Evolutionary conservation across 2,113 vertebrate genomes (phyloP).

Genomic region (Meleagris gallopavo): DNA sequence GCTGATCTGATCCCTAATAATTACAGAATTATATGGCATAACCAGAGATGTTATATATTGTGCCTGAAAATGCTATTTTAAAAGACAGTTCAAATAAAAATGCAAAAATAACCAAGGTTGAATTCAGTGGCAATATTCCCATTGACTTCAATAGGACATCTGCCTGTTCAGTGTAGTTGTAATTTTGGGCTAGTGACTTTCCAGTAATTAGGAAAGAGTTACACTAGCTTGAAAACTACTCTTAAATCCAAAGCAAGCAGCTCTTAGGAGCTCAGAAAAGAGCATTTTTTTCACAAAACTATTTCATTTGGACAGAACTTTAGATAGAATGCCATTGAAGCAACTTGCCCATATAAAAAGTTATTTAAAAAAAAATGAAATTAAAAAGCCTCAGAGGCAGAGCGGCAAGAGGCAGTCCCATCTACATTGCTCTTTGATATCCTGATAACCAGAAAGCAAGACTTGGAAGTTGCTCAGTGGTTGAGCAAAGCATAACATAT

Average conservation of each 20-base stretch:
- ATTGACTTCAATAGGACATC: neutral
- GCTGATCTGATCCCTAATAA: slow-evolving; percentile 15
- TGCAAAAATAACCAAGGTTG: neutral
- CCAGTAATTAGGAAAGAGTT: neutral
- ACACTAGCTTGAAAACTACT: neutral
- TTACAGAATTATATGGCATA: slow-evolving; percentile 19
- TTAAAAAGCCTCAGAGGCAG: neutral
- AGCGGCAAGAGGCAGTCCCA: neutral
- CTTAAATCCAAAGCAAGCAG: neutral
- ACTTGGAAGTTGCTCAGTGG: neutral
- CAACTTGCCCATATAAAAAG: neutral
- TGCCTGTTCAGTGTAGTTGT: neutral
- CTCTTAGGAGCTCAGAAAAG: neutral
- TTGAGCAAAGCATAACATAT: neutral
- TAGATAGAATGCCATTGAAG: neutral
- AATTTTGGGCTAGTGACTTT: neutral
- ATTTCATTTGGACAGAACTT: neutral
- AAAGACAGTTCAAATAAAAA: neutral
- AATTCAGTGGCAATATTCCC: neutral
- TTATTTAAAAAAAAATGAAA: neutral
- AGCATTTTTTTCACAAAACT: neutral
- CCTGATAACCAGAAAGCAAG: neutral
- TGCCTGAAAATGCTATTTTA: slow-evolving; percentile 20
- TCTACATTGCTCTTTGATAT: neutral
- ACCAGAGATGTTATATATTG: neutral